A percentile compares a stretch with the other conserved stretches of the same genome.
Evolutionary conservation across 2,113 vertebrate species (phyloP).

Genomic region (Parus major): DNA sequence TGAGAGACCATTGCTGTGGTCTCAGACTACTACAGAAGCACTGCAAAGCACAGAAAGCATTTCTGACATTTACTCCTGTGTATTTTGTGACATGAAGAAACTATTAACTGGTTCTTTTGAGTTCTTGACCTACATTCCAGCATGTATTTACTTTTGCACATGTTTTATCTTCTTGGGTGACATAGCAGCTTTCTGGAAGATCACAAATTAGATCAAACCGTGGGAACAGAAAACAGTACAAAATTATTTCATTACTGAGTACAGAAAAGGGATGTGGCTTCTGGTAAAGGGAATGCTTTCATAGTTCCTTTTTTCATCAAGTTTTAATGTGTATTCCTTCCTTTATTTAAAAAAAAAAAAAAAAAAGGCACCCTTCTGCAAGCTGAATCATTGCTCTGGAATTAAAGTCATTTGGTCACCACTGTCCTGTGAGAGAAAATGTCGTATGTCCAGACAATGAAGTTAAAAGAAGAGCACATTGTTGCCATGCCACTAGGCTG

Average conservation of each 20-base stretch:
- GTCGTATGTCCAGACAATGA: conserved; percentile 36
- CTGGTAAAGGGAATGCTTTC: conserved; percentile 19
- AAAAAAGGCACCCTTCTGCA: background rate
- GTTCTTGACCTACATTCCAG: conserved; percentile 8
- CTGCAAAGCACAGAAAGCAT: background rate
- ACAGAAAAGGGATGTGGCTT: conserved; percentile 21
- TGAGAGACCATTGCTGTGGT: background rate
- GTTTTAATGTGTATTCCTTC: conserved; percentile 34
- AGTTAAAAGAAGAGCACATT: conserved; percentile 58
- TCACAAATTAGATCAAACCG: background rate
- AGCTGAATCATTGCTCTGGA: conserved; percentile 70
- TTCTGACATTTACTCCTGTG: background rate
- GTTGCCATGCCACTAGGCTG: conserved; percentile 55
- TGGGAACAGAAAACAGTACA: conserved; percentile 22
- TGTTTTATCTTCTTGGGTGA: conserved; percentile 26
- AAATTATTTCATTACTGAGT: conserved; percentile 31
- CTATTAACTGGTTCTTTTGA: background rate
- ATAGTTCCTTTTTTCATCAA: conserved; percentile 9
- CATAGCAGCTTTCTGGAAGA: background rate
- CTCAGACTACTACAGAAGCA: background rate
- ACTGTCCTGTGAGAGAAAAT: conserved; percentile 52
- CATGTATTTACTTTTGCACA: background rate
- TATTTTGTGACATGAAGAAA: conserved; percentile 11
- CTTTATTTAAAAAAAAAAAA: background rate
- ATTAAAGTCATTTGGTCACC: conserved; percentile 62